Conservation (phyloP, 2,888 invertebrate genomes). For the Phlogophora meticulosa region DNA sequence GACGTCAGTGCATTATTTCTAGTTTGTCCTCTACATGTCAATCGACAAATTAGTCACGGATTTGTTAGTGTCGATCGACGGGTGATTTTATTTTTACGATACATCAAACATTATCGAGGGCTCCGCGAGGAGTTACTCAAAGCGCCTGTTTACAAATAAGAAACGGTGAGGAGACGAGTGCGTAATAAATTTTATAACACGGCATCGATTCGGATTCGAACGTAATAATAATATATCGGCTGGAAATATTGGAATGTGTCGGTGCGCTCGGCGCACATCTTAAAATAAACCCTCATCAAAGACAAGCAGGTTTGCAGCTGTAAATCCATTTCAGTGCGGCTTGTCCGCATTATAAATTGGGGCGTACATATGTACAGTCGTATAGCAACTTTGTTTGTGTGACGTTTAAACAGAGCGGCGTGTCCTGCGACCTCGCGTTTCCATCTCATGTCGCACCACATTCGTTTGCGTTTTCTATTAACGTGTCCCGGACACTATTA, state of each 20-base stretch:
- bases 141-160: conserved; percentile 90
- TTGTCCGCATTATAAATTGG: conserved; percentile 90
- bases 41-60: conserved; percentile 89
- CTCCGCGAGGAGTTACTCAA: conserved; percentile 82
- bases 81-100: conserved; percentile 89
- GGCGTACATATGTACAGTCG: conserved; percentile 73
- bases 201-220: conserved; percentile 88
- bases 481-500: conserved; percentile 85
- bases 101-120: conserved; percentile 90
- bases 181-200: conserved; percentile 91
- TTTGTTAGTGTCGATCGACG: conserved; percentile 88
- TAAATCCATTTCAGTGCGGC: conserved; percentile 91
- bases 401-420: conserved; percentile 70
- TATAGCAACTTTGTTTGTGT: conserved; percentile 69
- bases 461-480: conserved; percentile 88
- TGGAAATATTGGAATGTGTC: conserved; percentile 90
- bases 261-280: conserved; percentile 88
- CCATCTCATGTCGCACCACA: conserved; percentile 80
- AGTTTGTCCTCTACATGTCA: conserved; percentile 82
- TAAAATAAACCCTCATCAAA: conserved; percentile 91
- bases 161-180: conserved; percentile 87
- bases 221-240: conserved; percentile 90
- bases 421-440: conserved; percentile 79
- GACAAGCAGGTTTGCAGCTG: conserved; percentile 91
- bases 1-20: conserved; percentile 84